These are phyloP conservation scores for Luscinia megarhynchos DNA, from an alignment of 2,797 vertebrate genomes.

Conservation along the genomic window DNA sequence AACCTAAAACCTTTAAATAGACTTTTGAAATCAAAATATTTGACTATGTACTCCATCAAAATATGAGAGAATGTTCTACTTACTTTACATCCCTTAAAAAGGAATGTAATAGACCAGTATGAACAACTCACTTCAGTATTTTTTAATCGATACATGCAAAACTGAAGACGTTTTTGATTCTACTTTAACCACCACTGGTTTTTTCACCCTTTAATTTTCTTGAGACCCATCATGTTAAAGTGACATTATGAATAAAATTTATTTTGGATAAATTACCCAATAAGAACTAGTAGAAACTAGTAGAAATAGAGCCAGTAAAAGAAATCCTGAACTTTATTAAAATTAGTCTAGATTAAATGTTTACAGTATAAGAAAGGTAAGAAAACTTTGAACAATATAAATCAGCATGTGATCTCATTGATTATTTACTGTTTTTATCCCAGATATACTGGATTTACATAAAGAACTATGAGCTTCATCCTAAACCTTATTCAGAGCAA, in stretches of 20 bases:
- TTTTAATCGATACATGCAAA: not conserved
- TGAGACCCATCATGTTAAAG: not conserved
- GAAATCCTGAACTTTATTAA: not conserved
- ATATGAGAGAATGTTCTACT: not conserved
- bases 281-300: not conserved
- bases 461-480: not conserved
- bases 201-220: not conserved
- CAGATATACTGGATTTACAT: not conserved
- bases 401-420: not conserved
- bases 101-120: not conserved
- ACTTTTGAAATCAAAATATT: constrained; percentile 48
- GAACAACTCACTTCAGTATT: not conserved
- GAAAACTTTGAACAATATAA: not conserved
- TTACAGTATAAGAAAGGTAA: not conserved
- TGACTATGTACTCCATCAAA: constrained; percentile 36
- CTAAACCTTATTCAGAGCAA: not conserved
- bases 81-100: constrained; percentile 17
- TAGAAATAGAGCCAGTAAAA: not conserved
- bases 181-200: not conserved
- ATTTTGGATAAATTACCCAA: not conserved
- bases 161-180: not conserved
- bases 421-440: not conserved
- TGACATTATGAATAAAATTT: not conserved
- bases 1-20: constrained; percentile 42
- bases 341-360: not conserved